Percentiles rank a stretch among this genome's conserved stretches.
phyloP scores from a whole-genome alignment of 2,113 vertebrate genomes.

The Panthera leo region DNA sequence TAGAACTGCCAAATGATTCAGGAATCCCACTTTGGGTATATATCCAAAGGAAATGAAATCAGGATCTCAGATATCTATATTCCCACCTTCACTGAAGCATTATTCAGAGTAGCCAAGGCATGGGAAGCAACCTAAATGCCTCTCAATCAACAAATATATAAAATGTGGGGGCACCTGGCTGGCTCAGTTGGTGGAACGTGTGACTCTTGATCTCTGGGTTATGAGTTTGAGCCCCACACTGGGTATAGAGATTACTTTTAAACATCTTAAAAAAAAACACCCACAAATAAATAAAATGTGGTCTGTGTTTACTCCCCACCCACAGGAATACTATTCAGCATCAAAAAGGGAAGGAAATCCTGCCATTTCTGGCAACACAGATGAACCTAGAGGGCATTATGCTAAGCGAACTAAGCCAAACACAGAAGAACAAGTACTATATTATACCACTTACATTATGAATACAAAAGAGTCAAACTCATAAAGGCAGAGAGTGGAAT shows the following conservation, averaged over 20 bases:
- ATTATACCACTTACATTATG: not conserved
- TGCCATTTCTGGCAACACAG: not conserved
- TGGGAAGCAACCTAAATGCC: not conserved
- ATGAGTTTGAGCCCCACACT: too few relatives aligned
- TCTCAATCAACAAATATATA: not conserved
- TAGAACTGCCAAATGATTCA: not conserved
- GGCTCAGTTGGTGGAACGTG: too few relatives aligned
- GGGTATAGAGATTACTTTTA: too few relatives aligned
- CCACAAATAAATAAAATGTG: not conserved
- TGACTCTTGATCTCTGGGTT: too few relatives aligned
- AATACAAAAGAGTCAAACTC: not conserved
- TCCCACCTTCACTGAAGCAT: not conserved
- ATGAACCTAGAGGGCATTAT: not conserved
- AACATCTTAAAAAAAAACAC: too few relatives aligned
- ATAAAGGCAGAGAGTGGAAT: not conserved
- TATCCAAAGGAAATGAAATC: not conserved
- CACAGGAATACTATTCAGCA: not conserved
- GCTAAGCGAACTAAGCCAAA: not conserved
- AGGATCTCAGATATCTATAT: not conserved
- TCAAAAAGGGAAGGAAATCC: not conserved
- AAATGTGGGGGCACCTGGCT: not conserved
- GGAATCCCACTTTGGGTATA: not conserved
- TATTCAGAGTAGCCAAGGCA: not conserved
- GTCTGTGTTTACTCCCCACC: not conserved
- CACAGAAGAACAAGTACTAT: not conserved